phyloP scores from a whole-genome alignment of 2,888 invertebrate species.

The Byasa hedistus region DNA sequence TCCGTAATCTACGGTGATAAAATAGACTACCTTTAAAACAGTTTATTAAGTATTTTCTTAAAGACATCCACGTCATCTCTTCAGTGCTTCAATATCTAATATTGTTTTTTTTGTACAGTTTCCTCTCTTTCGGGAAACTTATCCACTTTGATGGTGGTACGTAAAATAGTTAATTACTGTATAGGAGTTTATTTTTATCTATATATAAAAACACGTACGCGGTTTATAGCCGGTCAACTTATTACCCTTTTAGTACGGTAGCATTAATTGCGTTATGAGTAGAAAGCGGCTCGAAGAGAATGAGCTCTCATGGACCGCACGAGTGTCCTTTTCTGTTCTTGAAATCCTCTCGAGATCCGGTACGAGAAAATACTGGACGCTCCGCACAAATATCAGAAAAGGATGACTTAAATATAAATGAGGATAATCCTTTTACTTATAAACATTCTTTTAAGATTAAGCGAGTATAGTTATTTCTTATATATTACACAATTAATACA shows the following conservation, averaged over 20 bases:
- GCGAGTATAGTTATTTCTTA: too few relatives aligned
- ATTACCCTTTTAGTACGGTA: constrained; percentile 7
- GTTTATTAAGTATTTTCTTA: too few relatives aligned
- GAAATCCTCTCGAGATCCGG: constrained; percentile 1
- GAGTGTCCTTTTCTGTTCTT: constrained; percentile 4
- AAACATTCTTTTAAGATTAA: too few relatives aligned
- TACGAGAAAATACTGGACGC: constrained; percentile 1
- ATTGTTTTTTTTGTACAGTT: too few relatives aligned
- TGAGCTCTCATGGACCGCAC: constrained; percentile 2
- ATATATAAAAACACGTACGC: constrained; percentile 2
- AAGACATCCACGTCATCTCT: too few relatives aligned
- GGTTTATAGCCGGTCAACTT: constrained; percentile 6
- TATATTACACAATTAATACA: too few relatives aligned
- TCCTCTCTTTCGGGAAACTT: background rate
- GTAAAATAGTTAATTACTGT: background rate
- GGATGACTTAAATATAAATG: too few relatives aligned
- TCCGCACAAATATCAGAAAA: too few relatives aligned
- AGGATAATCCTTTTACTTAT: too few relatives aligned
- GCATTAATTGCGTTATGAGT: constrained; percentile 6
- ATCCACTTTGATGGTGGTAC: background rate
- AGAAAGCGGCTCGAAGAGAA: background rate
- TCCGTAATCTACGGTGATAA: too few relatives aligned
- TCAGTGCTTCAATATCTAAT: too few relatives aligned
- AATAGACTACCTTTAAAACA: too few relatives aligned
- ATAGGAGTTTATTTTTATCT: background rate